Conservation (phyloP, 1,140 invertebrate genomes). For the Drosophila orosa region DNA sequence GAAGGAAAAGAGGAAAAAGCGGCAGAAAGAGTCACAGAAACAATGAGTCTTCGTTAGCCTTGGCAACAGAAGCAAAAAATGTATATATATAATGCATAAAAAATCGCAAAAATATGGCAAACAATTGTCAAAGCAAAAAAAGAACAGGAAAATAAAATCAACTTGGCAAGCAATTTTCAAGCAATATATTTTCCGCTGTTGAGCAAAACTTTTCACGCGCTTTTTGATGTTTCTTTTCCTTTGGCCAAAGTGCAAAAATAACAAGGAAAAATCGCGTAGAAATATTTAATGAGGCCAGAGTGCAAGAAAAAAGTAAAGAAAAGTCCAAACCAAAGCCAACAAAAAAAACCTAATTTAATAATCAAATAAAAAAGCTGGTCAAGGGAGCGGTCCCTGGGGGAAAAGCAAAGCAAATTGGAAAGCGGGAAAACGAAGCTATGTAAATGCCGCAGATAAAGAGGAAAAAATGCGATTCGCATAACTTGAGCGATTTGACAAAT, state of each 20-base stretch:
- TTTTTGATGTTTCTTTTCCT: slow-evolving; percentile 61
- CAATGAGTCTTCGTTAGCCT: slow-evolving; percentile 63
- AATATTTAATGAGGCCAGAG: slow-evolving; percentile 72
- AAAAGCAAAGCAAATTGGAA: slow-evolving; percentile 15
- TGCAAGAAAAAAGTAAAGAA: slow-evolving; percentile 9
- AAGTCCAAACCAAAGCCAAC: slow-evolving; percentile 13
- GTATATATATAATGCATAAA: slow-evolving; percentile 22
- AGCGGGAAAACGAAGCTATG: slow-evolving; percentile 33
- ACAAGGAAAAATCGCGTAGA: slow-evolving; percentile 61
- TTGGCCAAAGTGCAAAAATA: slow-evolving; percentile 65
- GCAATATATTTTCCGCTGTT: slow-evolving; percentile 75
- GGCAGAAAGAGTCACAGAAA: slow-evolving; percentile 33
- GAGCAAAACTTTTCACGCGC: slow-evolving; percentile 73
- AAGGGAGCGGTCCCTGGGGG: slow-evolving; percentile 47
- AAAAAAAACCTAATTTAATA: slow-evolving; percentile 74
- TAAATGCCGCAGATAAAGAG: slow-evolving; percentile 59
- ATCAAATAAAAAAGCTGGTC: slow-evolving; percentile 74
- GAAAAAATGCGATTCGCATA: slow-evolving; percentile 52
- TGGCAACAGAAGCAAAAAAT: slow-evolving; percentile 21
- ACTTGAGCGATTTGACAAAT: slow-evolving; percentile 79
- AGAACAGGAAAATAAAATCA: slow-evolving; percentile 37
- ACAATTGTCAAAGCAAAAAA: slow-evolving; percentile 67
- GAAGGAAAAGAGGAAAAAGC: slow-evolving; percentile 13
- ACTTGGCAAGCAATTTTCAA: slow-evolving; percentile 67
- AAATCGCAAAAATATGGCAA: slow-evolving; percentile 47